phyloP scores from a whole-genome alignment of 1,140 invertebrate species.

The Bombus vancouverensis region DNA sequence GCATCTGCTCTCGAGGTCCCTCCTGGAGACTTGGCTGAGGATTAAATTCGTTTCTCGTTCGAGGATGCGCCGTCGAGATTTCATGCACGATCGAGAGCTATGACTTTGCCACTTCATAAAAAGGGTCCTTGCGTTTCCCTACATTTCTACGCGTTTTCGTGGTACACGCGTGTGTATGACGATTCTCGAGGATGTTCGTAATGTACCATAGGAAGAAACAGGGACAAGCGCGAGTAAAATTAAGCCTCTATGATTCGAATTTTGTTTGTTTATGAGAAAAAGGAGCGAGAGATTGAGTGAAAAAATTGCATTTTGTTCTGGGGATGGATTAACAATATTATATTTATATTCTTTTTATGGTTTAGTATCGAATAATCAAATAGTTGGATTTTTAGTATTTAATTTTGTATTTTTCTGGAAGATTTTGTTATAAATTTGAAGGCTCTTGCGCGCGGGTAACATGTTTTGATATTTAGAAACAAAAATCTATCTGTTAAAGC shows the following conservation, averaged over 20 bases:
- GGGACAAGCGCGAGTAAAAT: neutral
- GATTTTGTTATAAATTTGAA: neutral
- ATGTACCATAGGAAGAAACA: neutral
- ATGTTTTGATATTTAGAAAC: too few species aligned
- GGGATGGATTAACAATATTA: neutral
- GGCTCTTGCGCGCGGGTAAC: too few species aligned
- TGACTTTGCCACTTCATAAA: conserved; percentile 22
- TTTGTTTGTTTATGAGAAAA: too few species aligned
- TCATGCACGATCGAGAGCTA: conserved; percentile 15
- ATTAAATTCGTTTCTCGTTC: conserved; percentile 69
- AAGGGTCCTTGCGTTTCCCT: neutral
- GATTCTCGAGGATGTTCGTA: neutral
- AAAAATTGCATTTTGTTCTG: neutral
- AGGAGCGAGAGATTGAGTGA: too few species aligned
- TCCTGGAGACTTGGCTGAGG: conserved; percentile 21
- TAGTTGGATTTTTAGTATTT: too few species aligned
- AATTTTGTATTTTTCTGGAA: neutral
- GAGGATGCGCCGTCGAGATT: conserved; percentile 46
- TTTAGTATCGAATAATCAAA: neutral
- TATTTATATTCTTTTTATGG: neutral
- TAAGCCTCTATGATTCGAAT: neutral
- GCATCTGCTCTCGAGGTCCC: conserved; percentile 72
- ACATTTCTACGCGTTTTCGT: neutral
- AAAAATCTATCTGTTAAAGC: too few species aligned
- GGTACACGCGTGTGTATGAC: neutral